Base-by-base conservation (phyloP, 1,140 invertebrate species). In the Fopius arisanus region DNA sequence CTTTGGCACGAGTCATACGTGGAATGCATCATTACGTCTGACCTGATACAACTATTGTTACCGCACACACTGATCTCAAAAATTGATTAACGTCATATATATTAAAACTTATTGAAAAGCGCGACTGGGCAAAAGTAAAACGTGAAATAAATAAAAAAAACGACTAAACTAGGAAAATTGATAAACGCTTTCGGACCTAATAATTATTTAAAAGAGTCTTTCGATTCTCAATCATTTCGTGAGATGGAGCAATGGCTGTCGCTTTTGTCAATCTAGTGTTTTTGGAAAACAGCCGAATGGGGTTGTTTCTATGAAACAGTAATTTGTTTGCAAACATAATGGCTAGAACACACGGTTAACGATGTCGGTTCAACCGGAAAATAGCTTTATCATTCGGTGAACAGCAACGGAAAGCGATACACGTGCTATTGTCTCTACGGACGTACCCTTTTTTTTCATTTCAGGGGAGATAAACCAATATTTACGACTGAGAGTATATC, bases 381-480 rank as follows among this genome's bases (percentile, higher is more conserved):
- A 59, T 59, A 59, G 54, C 23, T 59, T 59, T 59, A 59, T 59
- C 54, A 59, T 59, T 59, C 54, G 54, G 54, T 14, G 54, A 26
- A 28, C 19, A 59, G 1, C 23, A 23, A 28, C 54, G 54, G 54
- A 59, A 59, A 59, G 23, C 23, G 54, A 59, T 59, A 59, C 26
- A 59, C 54, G 54, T 59, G 54, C 23, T 26, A 59, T 59, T 59
- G 21, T 28, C 23, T 59, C 23, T 26, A 23, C 19, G 54, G 54
- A 59, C 54, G 54, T 59, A 28, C 9, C 19, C 43, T 48, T 48
- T 59, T 59, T 54, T 59, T 59, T 59, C 23, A 26, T 59, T 59
- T 12, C 23, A 4, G 9, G 23, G 10, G 54, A 59, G 54, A 59
- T 59, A 59, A 59, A 23, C 23, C 21, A 28, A 59, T 26, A 59